These are phyloP conservation scores for Phaethon lepturus DNA, from an alignment of 2,113 vertebrate species.

Conservation along the genomic window DNA sequence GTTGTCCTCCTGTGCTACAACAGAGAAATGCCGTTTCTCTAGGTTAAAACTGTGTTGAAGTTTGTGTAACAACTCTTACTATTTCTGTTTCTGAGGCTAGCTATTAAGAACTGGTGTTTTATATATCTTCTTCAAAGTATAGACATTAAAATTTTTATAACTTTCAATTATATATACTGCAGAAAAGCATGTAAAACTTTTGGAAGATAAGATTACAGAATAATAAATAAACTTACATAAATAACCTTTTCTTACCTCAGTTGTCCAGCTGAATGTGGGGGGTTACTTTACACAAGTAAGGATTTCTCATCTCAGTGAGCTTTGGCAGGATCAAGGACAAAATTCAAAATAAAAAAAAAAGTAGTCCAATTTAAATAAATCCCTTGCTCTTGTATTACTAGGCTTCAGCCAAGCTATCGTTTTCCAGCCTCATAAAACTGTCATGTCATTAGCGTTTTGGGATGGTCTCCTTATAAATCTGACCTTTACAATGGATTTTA, in stretches of 20 bases:
- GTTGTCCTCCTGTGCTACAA: background rate
- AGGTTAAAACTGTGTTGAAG: background rate
- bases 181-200: background rate
- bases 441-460: constrained; percentile 61
- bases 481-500: constrained; percentile 68
- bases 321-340: constrained; percentile 22
- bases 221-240: background rate
- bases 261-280: background rate
- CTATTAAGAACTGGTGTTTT: background rate
- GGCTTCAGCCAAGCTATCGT: constrained; percentile 49
- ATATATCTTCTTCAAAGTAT: background rate
- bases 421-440: constrained; percentile 65
- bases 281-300: background rate
- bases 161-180: background rate
- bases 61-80: background rate
- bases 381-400: constrained; percentile 47
- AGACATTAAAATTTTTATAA: background rate
- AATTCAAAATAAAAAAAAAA: background rate
- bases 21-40: background rate
- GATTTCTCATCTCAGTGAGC: background rate
- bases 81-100: background rate
- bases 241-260: background rate
- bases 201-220: background rate
- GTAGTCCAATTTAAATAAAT: constrained; percentile 46
- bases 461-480: constrained; percentile 61